Base-by-base conservation (phyloP, 2,888 invertebrate species). In the Eulithis prunata region DNA sequence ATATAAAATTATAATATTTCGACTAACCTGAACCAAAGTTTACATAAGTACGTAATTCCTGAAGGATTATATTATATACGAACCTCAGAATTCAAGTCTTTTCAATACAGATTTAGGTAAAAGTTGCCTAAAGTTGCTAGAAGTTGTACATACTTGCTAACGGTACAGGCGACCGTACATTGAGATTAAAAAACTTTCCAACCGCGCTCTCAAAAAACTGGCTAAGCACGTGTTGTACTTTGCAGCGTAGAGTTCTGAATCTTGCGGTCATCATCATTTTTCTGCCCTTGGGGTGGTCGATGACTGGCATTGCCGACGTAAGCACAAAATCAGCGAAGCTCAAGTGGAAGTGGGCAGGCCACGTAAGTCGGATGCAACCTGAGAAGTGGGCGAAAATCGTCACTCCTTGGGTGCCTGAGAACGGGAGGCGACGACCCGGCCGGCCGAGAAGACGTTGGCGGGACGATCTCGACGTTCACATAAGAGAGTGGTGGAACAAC, bases 131-230 rank as follows among this genome's bases (percentile, higher is more conserved):
- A 62, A 66, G 52, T 52, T 60, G 61, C 43, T 28, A 5, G 56
- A 71, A 73, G 73, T 70, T 73, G 38, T 47, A 62, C 70, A 66
- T 73, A 68, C 60, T 66, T 69, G 61, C 55, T 45, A 61, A 61
- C 65, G 68, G 68, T 66, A 69, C 66, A 60, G 64, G 64, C 62
- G 62, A 64, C 57, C 66, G 57, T 49, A 69, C 66, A 69, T 69
- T 66, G 70, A 89, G 88, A 91, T 90, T 91, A 91, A 91, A 91
- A 91, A 91, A 91, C 82, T 90, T 91, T 74, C 72, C 78, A 74
- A 66, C 78, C 79, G 76, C 76, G 75, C 74, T 73, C 74, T 10
- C 43, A 57, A 81, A 86, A 86, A 86, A 83, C 14, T 36, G 51
- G 53, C 43, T 47, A 66, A 57, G 53, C 6, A 21, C 32, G 51